A percentile compares a stretch with the other conserved stretches of the same genome.
phyloP scores from a whole-genome alignment of 2,888 invertebrate genomes.

The Carterocephalus palaemon region DNA sequence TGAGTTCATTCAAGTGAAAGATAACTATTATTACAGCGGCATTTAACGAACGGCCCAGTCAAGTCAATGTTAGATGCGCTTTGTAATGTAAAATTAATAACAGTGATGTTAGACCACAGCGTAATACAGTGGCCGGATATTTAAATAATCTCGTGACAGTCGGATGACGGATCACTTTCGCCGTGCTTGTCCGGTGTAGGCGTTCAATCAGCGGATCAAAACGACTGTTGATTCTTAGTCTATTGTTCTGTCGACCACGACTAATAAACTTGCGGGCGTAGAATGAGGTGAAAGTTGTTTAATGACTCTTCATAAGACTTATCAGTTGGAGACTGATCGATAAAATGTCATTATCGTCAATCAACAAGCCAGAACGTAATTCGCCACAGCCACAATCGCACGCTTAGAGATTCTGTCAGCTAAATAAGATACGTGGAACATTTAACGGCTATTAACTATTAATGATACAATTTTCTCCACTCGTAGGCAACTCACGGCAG shows the following conservation, averaged over 20 bases:
- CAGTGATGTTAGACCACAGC: constrained; percentile 32
- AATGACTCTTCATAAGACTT: constrained; percentile 42
- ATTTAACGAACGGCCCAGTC: constrained; percentile 2
- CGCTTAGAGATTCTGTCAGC: not conserved
- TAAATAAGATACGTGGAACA: not conserved
- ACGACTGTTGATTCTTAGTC: constrained; percentile 43
- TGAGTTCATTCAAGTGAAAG: too few relatives aligned
- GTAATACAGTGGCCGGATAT: constrained; percentile 52
- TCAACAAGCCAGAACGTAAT: not conserved
- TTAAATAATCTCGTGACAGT: constrained; percentile 49
- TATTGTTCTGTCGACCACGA: constrained; percentile 53
- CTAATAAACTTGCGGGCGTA: constrained; percentile 61
- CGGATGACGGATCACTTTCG: constrained; percentile 56
- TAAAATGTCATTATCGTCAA: constrained; percentile 22
- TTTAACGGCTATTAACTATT: not conserved
- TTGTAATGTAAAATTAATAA: constrained; percentile 25
- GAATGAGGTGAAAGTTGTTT: constrained; percentile 55
- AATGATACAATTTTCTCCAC: constrained; percentile 12
- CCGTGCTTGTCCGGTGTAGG: constrained; percentile 48
- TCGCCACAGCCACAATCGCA: too few relatives aligned
- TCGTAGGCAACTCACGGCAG: constrained; percentile 4
- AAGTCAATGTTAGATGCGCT: constrained; percentile 18
- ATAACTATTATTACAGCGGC: constrained; percentile 2
- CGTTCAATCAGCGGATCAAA: constrained; percentile 49
- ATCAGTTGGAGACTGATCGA: constrained; percentile 1